Evolutionary conservation across 2,888 invertebrate species (phyloP).

Genomic region (Nomada flava): DNA sequence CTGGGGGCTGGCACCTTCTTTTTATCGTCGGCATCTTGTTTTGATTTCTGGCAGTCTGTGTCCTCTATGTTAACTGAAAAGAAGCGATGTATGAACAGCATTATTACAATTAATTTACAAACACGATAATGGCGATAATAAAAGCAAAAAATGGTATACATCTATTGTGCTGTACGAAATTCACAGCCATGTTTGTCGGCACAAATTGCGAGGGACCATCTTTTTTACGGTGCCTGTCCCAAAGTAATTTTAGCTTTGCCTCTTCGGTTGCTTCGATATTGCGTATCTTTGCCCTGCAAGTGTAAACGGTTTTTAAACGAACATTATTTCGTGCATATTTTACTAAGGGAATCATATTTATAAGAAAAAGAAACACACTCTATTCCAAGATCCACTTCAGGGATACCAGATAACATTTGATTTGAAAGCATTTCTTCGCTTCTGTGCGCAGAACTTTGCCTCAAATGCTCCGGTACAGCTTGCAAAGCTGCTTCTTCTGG

Average conservation of each 20-base stretch:
- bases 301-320: conserved; percentile 40
- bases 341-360: conserved; percentile 15
- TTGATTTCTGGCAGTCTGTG: conserved; percentile 86
- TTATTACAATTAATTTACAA: not conserved
- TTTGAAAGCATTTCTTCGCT: conserved; percentile 99
- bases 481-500: conserved; percentile 96
- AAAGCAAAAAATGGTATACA: conserved; percentile 86
- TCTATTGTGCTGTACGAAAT: conserved; percentile 98
- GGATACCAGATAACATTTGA: conserved; percentile 99
- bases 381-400: conserved; percentile 99
- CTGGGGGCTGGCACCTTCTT: conserved; percentile 77
- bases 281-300: conserved; percentile 93
- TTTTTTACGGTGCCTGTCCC: conserved; percentile 95
- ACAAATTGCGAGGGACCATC: conserved; percentile 98
- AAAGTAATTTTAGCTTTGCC: conserved; percentile 96
- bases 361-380: conserved; percentile 86
- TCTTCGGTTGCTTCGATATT: conserved; percentile 99
- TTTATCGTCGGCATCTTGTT: conserved; percentile 86
- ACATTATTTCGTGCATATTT: conserved; percentile 9
- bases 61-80: conserved; percentile 94
- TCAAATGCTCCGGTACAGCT: conserved; percentile 94
- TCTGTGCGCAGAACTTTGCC: conserved; percentile 93
- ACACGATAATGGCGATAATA: not conserved
- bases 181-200: conserved; percentile 99
- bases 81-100: conserved; percentile 18